phyloP scores from a whole-genome alignment of 1,140 invertebrate genomes.

The Zaprionus davidi region DNA sequence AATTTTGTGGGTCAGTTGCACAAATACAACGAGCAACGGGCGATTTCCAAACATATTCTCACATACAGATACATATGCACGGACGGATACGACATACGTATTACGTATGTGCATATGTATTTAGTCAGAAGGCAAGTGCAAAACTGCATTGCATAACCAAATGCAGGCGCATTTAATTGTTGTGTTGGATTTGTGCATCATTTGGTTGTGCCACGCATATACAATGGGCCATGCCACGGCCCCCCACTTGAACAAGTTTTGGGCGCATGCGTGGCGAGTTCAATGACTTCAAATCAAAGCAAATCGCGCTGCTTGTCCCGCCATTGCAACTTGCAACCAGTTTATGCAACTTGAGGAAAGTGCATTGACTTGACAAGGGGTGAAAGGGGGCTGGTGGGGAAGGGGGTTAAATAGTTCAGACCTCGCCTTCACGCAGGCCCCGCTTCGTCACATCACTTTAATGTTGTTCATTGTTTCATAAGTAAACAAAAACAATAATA shows the following conservation, averaged over 20 bases:
- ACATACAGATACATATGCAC: constrained; percentile 37
- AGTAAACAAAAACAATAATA: not conserved
- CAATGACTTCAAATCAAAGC: constrained; percentile 29
- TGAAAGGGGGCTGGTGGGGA: not conserved
- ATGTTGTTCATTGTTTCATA: constrained; percentile 7
- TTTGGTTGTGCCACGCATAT: constrained; percentile 18
- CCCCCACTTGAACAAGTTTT: constrained; percentile 45
- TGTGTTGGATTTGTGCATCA: constrained; percentile 6
- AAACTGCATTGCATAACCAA: constrained; percentile 60
- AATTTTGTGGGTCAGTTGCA: constrained; percentile 57
- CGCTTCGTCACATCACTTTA: constrained; percentile 9
- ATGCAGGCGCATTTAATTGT: constrained; percentile 25
- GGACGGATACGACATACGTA: not conserved
- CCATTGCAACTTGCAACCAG: constrained; percentile 51
- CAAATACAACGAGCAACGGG: constrained; percentile 6
- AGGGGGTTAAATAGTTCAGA: not conserved
- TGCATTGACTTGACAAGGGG: constrained; percentile 51
- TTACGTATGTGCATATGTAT: constrained; percentile 10
- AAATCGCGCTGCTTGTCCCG: not conserved
- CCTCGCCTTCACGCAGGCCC: constrained; percentile 1
- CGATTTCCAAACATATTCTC: constrained; percentile 62
- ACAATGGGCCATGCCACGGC: constrained; percentile 13
- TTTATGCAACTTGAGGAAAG: constrained; percentile 61
- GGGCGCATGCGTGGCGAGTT: constrained; percentile 57
- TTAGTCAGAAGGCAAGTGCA: constrained; percentile 29